Evolutionary conservation across 2,888 invertebrate genomes (phyloP), one percentile per base, ranked within the genome.

Genomic region (Drosophila stalkeri): DNA sequence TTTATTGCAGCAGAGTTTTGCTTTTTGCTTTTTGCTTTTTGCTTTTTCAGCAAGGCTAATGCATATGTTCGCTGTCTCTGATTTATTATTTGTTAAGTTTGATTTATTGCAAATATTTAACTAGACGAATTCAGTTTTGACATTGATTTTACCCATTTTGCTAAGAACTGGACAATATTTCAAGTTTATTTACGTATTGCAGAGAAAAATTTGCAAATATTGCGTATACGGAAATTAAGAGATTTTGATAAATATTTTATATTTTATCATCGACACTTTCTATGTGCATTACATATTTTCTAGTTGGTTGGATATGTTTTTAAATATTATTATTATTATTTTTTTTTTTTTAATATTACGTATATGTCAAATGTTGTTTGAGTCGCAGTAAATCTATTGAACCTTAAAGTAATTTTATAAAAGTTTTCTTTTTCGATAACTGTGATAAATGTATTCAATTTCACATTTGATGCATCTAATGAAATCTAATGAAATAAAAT

Each of bases 91-190:
- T 51, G 49, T 33, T 33, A 51, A 33, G 11, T 33, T 33, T 51
- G 33, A 51, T 51, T 51, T 51, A 51, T 18, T 18, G 49, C 49
- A 18, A 51, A 51, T 51, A 51, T 51, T 31, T 51, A 33, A 12
- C 18, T 6, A 12, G 18, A 33, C 33, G 3, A 18, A 31, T 18
- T 51, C 23, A 23, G 23, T 23, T 46, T 16, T 8, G 23, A 14
- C 46, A 14, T 46, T 46, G 23, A 46, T 46, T 44, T 44, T 2
- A 2, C 7, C n/a, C 27, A 3, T 5, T 46, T 46, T 23, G 23
- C 6, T 23, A 16, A 47, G 47, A 47, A n/a, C 27, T n/a, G 7
- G 14, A 16, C 8, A 23, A 8, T 14, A 23, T 46, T 23, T 20
- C 20, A 44, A 18, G 43, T 43, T 18, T 18, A 43, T 43, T 18